Evolutionary conservation across 2,888 invertebrate genomes (phyloP).

Genomic region (Perithous albicinctus): DNA sequence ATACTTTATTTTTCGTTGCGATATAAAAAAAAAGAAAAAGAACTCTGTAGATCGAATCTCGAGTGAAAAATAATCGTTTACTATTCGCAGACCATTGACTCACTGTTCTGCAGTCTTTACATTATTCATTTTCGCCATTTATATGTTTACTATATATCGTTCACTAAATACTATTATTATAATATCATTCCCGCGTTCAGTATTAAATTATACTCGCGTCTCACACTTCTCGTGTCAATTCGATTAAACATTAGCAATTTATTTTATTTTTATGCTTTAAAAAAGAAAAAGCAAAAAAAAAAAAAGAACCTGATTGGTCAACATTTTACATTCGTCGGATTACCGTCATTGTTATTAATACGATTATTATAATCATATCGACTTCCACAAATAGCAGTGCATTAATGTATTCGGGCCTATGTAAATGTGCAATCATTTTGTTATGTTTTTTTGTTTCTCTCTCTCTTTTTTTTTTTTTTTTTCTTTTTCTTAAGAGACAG

Average conservation of each 20-base stretch:
- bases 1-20: conserved; percentile 28
- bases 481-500: conserved; percentile 23
- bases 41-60: too few species aligned
- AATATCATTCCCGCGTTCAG: conserved; percentile 67
- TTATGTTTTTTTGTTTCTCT: conserved; percentile 17
- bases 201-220: conserved; percentile 63
- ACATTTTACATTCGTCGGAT: conserved; percentile 10
- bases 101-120: conserved; percentile 38
- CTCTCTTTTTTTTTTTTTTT: conserved; percentile 33
- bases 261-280: background rate
- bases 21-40: background rate
- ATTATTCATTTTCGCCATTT: conserved; percentile 58
- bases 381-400: conserved; percentile 52
- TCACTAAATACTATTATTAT: conserved; percentile 48
- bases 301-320: conserved; percentile 1
- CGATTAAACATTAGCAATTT: background rate
- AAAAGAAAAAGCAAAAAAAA: background rate
- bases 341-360: conserved; percentile 54
- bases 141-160: conserved; percentile 52
- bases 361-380: conserved; percentile 56
- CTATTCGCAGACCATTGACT: conserved; percentile 15
- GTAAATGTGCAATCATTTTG: conserved; percentile 57
- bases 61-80: too few species aligned
- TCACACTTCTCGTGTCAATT: conserved; percentile 47
- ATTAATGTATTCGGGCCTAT: conserved; percentile 38